A percentile compares a stretch with the other conserved stretches of the same genome.
Evolutionary conservation across 35 echinoderm and acorn worm genomes (phyloP).

Genomic region (Lytechinus pictus): DNA sequence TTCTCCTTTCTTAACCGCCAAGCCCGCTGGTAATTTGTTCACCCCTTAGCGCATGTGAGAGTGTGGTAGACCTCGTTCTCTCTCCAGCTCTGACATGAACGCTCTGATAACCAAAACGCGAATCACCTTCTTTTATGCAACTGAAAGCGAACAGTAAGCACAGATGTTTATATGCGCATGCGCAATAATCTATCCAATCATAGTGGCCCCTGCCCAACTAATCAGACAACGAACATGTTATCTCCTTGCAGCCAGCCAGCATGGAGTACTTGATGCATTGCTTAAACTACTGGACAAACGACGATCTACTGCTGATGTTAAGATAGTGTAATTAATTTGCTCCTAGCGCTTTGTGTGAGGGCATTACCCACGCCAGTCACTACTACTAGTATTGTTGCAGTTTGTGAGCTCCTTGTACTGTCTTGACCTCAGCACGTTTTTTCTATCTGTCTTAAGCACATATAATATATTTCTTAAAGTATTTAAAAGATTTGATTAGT

Average conservation of each 20-base stretch:
- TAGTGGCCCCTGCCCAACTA: not conserved
- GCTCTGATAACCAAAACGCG: not conserved
- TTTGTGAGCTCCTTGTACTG: not conserved
- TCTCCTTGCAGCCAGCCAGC: not conserved
- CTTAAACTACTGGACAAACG: not conserved
- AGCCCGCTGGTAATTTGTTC: not conserved
- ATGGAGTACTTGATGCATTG: not conserved
- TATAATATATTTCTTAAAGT: not conserved
- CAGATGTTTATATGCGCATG: not conserved
- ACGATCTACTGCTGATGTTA: conserved; percentile 18
- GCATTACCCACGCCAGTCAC: not conserved
- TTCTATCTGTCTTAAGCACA: not conserved
- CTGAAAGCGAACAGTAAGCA: not conserved
- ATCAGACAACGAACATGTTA: not conserved
- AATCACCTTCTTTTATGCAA: conserved; percentile 16
- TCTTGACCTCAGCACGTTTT: not conserved
- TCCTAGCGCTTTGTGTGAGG: not conserved
- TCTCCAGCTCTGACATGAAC: conserved; percentile 16
- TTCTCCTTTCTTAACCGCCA: not conserved
- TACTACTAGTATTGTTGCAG: not conserved
- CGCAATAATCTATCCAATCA: conserved; percentile 16
- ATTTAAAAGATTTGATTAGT: not conserved
- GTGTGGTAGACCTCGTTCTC: not conserved
- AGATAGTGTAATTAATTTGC: not conserved
- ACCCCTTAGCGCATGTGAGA: not conserved